Evolutionary conservation across 2,113 vertebrate genomes (phyloP).

Genomic region (Forbesichthys papilliferus): DNA sequence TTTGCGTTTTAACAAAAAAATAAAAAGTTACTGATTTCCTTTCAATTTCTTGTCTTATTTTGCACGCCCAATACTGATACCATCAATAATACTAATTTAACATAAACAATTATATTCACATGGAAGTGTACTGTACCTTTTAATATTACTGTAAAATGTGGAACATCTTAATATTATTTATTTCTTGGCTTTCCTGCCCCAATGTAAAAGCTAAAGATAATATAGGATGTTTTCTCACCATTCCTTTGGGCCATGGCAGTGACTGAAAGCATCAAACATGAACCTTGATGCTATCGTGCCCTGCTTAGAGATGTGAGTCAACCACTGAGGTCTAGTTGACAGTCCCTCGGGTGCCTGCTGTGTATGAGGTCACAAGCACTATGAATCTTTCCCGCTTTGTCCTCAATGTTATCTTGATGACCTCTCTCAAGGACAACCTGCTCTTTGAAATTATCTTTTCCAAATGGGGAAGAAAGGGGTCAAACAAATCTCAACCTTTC

Average conservation of each 20-base stretch:
- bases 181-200: not conserved
- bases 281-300: constrained; percentile 59
- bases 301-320: constrained; percentile 47
- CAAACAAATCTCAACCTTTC: constrained; percentile 8
- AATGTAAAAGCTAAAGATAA: constrained; percentile 15
- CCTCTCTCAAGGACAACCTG: constrained; percentile 52
- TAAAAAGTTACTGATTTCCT: too few relatives aligned
- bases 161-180: not conserved
- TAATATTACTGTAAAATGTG: not conserved
- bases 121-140: not conserved
- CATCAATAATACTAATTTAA: too few relatives aligned
- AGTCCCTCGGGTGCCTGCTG: constrained; percentile 38
- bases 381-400: constrained; percentile 47
- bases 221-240: constrained; percentile 5
- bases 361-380: constrained; percentile 49
- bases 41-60: too few relatives aligned
- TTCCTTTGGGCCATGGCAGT: constrained; percentile 26
- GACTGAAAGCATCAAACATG: constrained; percentile 56
- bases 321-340: constrained; percentile 46
- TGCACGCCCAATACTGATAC: too few relatives aligned
- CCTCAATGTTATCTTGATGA: constrained; percentile 46
- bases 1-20: not conserved
- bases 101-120: not conserved
- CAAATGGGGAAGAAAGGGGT: constrained; percentile 2
- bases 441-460: not conserved